A percentile compares a stretch with the other conserved stretches of the same genome.
Conservation (phyloP, 2,888 invertebrate species). For the Nymphalis c-album region DNA sequence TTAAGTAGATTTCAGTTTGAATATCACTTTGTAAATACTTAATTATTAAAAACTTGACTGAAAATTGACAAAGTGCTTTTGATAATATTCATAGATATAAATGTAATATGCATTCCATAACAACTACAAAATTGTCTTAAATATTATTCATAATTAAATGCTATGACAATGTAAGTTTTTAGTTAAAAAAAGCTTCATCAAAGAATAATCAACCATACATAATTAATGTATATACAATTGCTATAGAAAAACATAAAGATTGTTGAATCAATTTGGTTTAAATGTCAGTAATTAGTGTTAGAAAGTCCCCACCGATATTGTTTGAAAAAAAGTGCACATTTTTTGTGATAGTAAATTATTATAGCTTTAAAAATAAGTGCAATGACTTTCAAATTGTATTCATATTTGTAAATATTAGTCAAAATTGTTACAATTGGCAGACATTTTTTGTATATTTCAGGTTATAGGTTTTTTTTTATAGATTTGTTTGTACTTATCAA, state of each 20-base stretch:
- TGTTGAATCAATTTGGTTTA: not conserved
- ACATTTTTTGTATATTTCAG: constrained; percentile 21
- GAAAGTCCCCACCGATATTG: constrained; percentile 33
- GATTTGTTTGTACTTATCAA: constrained; percentile 21
- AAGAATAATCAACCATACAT: not conserved
- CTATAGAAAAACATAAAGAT: constrained; percentile 1
- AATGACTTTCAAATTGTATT: constrained; percentile 24
- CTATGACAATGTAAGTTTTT: constrained; percentile 4
- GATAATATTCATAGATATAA: constrained; percentile 15
- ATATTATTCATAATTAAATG: not conserved
- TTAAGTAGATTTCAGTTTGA: constrained; percentile 3
- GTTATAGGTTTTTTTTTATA: constrained; percentile 3
- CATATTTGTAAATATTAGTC: constrained; percentile 27
- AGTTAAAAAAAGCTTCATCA: not conserved
- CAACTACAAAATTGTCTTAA: constrained; percentile 8
- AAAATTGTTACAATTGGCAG: constrained; percentile 18
- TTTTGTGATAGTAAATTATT: constrained; percentile 19
- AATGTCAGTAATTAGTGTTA: constrained; percentile 13
- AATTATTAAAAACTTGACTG: constrained; percentile 28
- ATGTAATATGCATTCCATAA: constrained; percentile 29
- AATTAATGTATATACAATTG: not conserved
- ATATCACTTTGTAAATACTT: constrained; percentile 20
- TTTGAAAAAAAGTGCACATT: constrained; percentile 17
- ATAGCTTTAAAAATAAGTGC: constrained; percentile 33
- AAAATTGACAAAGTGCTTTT: constrained; percentile 21